Evolutionary conservation across 1,140 invertebrate species (phyloP).

Genomic region (Drosophila lacertosa): DNA sequence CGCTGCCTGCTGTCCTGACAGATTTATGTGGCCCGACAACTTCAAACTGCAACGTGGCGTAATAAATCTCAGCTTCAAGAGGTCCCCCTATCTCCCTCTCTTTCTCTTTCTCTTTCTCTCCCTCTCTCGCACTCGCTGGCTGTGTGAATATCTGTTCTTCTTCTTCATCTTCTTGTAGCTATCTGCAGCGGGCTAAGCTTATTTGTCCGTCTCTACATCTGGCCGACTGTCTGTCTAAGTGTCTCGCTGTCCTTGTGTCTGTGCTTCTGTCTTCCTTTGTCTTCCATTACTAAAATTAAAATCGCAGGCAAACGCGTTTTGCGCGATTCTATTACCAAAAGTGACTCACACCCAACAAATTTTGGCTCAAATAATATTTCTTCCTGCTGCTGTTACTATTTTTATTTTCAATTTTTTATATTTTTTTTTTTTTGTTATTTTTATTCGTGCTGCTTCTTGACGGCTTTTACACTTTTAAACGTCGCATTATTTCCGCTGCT

Average conservation of each 20-base stretch:
- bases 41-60: constrained; percentile 75
- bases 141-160: constrained; percentile 7
- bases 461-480: constrained; percentile 79
- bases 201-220: constrained; percentile 55
- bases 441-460: constrained; percentile 51
- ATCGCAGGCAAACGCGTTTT: constrained; percentile 63
- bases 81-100: background rate
- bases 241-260: background rate
- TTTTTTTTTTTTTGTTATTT: constrained; percentile 2
- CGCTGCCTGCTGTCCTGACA: constrained; percentile 30
- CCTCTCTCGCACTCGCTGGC: background rate
- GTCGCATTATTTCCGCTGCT: constrained; percentile 76
- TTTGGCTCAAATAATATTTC: constrained; percentile 8
- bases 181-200: constrained; percentile 63
- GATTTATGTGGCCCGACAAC: constrained; percentile 73
- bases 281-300: constrained; percentile 82
- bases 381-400: constrained; percentile 19
- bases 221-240: background rate
- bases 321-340: constrained; percentile 79
- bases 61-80: constrained; percentile 68
- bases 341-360: constrained; percentile 58
- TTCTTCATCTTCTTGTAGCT: constrained; percentile 25
- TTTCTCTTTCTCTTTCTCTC: background rate
- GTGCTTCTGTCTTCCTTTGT: constrained; percentile 71
- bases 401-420: background rate